Evolutionary conservation across 2,888 invertebrate species (phyloP), one percentile per base, ranked within the genome.

Genomic region (Leptothorax acervorum): DNA sequence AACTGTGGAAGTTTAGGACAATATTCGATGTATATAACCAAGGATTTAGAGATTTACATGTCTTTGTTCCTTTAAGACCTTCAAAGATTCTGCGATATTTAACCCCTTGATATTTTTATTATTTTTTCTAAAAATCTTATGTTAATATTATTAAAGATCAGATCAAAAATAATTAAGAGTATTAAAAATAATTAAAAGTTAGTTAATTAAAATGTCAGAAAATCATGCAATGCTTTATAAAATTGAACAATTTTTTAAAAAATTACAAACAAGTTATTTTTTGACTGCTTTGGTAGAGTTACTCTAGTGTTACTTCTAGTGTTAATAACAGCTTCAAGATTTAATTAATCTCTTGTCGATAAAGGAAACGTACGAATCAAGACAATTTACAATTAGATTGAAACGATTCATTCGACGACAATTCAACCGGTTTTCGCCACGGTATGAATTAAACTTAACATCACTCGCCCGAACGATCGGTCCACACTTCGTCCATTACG

Each of bases 401-500:
- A 28, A 35, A 48, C 18, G 39, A 51, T 35, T 63, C 11, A 1
- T 51, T 63, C 62, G 31, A 28, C 39, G 51, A 39, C 11, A n/a
- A 31, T 48, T 31, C 31, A 31, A 75, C 23, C 31, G n/a, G n/a
- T 53, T 66, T 42, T 66, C 42, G 12, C 23, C 12, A 28, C n/a
- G 28, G 11, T 18, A 35, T 4, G 35, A 15, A 15, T 45, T 45
- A 11, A 42, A 45, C 12, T 66, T 28, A 28, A 39, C 53, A 12
- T 53, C 12, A 42, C 31, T n/a, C 12, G 15, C 23, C 35, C 35
- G 35, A 35, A 28, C n/a, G 42, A 31, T 35, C 31, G 66, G 57
- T 83, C 66, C 48, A 76, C 31, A 48, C 48, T 57, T 70, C 68
- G 12, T 76, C 70, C 53, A 83, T 66, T 55, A 84, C 73, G 86